phyloP scores from a whole-genome alignment of 2,888 invertebrate genomes.

The Lasioglossum villosulum region DNA sequence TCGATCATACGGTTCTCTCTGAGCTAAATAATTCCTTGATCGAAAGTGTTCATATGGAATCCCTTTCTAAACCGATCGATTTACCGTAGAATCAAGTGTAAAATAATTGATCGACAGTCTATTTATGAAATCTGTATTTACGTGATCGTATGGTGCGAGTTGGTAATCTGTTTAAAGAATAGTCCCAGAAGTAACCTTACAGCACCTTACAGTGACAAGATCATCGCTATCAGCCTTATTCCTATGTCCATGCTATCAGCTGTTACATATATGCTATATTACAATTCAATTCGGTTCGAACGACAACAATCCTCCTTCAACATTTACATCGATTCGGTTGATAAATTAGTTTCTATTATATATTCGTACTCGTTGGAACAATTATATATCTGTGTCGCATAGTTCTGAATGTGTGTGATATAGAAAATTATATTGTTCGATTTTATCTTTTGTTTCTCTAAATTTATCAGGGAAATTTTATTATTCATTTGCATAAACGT shows the following conservation, averaged over 20 bases:
- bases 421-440: background rate
- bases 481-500: background rate
- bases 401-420: background rate
- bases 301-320: background rate
- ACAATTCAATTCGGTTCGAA: background rate
- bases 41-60: background rate
- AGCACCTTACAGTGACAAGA: conserved; percentile 13
- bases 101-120: background rate
- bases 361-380: background rate
- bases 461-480: background rate
- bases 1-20: background rate
- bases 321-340: background rate
- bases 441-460: background rate
- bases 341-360: background rate
- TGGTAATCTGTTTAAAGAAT: conserved; percentile 10
- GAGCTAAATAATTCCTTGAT: background rate
- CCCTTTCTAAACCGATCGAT: background rate
- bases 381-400: background rate
- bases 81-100: background rate
- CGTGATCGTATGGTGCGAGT: background rate
- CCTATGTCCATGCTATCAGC: too few species aligned
- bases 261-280: conserved; percentile 6
- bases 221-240: conserved; percentile 1
- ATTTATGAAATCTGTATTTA: background rate
- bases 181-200: conserved; percentile 14